phyloP scores from a whole-genome alignment of 2,888 invertebrate genomes.

The Cordilura impudica region DNA sequence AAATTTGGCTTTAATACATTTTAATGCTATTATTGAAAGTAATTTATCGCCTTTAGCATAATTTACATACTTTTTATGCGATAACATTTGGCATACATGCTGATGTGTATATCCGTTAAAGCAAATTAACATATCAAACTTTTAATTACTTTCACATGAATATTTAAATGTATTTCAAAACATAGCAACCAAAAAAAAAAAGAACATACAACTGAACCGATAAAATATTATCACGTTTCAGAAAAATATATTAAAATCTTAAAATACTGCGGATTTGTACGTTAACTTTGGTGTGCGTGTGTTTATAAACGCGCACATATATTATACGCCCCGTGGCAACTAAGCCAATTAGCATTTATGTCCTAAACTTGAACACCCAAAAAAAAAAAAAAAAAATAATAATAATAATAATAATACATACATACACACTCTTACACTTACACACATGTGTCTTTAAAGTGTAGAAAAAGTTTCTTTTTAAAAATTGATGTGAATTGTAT shows the following conservation, averaged over 20 bases:
- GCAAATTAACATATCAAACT: constrained; percentile 38
- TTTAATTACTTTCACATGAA: constrained; percentile 39
- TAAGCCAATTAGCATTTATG: constrained; percentile 49
- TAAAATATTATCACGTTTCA: constrained; percentile 19
- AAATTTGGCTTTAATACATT: constrained; percentile 15
- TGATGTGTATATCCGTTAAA: not conserved
- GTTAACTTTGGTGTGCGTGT: no score
- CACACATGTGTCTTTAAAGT: not conserved
- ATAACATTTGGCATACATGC: not conserved
- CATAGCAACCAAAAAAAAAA: not conserved
- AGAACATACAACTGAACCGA: not conserved
- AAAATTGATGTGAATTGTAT: constrained; percentile 47
- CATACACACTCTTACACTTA: no score
- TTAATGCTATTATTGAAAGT: constrained; percentile 22
- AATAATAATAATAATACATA: no score
- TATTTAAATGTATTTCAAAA: constrained; percentile 8
- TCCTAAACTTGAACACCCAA: constrained; percentile 1
- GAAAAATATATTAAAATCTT: not conserved
- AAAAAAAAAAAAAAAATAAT: no score
- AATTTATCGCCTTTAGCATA: constrained; percentile 35
- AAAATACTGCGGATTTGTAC: no score
- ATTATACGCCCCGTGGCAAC: constrained; percentile 34
- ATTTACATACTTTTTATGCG: constrained; percentile 20
- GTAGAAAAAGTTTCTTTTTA: not conserved
- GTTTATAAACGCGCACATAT: not conserved